phyloP scores from a whole-genome alignment of 2,888 invertebrate genomes.

The Chaetogeoica ovagalla region DNA sequence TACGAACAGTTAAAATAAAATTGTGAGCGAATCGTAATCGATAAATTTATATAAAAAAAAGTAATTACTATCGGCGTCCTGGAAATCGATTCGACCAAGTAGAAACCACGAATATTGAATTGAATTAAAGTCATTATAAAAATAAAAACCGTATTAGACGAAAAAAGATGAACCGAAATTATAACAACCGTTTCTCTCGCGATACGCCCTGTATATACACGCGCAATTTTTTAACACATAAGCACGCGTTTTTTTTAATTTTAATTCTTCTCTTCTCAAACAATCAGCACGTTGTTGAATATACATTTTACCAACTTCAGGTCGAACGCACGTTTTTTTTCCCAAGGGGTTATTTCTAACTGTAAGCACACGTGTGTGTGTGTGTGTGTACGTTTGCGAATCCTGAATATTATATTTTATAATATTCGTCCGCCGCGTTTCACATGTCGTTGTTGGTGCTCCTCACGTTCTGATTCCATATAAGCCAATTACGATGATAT shows the following conservation, averaged over 20 bases:
- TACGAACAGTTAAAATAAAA: too few species aligned
- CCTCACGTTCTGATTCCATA: background rate
- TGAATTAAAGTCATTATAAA: background rate
- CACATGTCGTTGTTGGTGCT: background rate
- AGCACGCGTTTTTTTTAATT: constrained; percentile 19
- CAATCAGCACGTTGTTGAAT: background rate
- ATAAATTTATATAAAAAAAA: too few species aligned
- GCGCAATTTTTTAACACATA: constrained; percentile 9
- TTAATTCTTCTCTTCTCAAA: constrained; percentile 9
- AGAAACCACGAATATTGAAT: too few species aligned
- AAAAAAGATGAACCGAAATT: too few species aligned
- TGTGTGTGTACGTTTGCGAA: background rate
- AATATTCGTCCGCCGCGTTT: too few species aligned
- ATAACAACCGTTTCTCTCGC: too few species aligned
- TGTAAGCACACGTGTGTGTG: too few species aligned
- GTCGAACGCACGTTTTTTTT: background rate
- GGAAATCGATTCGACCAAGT: too few species aligned
- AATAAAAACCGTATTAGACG: background rate
- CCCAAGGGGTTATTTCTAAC: too few species aligned
- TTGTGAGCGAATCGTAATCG: too few species aligned
- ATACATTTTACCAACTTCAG: background rate
- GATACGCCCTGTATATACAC: background rate
- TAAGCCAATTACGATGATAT: constrained; percentile 2
- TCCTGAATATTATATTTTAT: background rate
- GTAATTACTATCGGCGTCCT: too few species aligned